phyloP scores from a whole-genome alignment of 2,888 invertebrate genomes.

The Hermodice carunculata region DNA sequence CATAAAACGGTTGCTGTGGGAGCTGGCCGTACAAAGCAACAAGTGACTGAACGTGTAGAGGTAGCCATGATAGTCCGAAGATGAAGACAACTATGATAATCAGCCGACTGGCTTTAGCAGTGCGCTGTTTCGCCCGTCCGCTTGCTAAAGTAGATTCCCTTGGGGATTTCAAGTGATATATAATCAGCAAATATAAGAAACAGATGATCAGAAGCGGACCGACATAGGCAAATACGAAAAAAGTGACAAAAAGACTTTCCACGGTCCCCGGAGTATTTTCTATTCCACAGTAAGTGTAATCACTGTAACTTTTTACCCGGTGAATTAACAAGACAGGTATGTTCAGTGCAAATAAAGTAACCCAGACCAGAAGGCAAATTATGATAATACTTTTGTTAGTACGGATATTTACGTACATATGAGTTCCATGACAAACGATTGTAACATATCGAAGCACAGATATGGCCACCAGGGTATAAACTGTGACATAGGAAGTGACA shows the following conservation, averaged over 20 bases:
- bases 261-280: slow-evolving; percentile 3
- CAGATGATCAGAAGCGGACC: too few relatives aligned
- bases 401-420: not conserved
- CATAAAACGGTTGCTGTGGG: slow-evolving; percentile 18
- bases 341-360: slow-evolving; percentile 25
- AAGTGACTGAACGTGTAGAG: slow-evolving; percentile 33
- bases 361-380: slow-evolving; percentile 26
- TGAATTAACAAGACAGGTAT: slow-evolving; percentile 19
- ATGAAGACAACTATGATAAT: slow-evolving; percentile 33
- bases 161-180: slow-evolving; percentile 20
- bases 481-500: slow-evolving; percentile 39
- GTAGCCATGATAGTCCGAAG: slow-evolving; percentile 36
- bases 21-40: slow-evolving; percentile 17
- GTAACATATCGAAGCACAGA: slow-evolving; percentile 40
- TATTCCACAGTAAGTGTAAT: slow-evolving; percentile 17
- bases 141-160: slow-evolving; percentile 3
- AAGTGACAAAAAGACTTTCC: too few relatives aligned
- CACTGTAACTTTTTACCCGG: slow-evolving; percentile 13
- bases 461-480: slow-evolving; percentile 42
- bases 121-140: slow-evolving; percentile 20
- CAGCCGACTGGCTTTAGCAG: slow-evolving; percentile 22
- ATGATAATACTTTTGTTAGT: slow-evolving; percentile 25
- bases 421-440: slow-evolving; percentile 27
- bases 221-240: too few relatives aligned
- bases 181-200: slow-evolving; percentile 32